Percentiles rank a stretch among this genome's conserved stretches.
These are phyloP conservation scores for Caranx ignobilis DNA, from an alignment of 2,113 vertebrate species.

Conservation along the genomic window DNA sequence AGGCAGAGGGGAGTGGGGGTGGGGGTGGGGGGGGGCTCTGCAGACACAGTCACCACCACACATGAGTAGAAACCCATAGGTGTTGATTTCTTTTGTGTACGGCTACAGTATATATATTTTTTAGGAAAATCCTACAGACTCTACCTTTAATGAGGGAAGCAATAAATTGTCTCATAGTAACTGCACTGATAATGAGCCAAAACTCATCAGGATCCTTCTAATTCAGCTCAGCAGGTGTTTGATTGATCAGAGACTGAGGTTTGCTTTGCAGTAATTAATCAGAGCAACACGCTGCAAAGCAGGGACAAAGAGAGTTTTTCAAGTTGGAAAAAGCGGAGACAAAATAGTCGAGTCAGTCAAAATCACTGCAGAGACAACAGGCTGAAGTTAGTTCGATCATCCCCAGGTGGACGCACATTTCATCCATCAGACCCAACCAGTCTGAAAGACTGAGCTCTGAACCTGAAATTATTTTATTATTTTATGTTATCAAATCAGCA, in stretches of 20 bases:
- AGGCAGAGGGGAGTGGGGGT: too few species aligned
- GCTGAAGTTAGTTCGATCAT: not conserved
- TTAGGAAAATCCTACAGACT: too few species aligned
- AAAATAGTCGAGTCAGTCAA: not conserved
- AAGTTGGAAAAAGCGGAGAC: not conserved
- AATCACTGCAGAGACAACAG: not conserved
- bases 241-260: not conserved
- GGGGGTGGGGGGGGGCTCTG: too few species aligned
- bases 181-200: not conserved
- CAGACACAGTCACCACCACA: too few species aligned
- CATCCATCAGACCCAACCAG: not conserved
- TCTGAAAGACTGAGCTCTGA: not conserved
- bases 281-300: not conserved
- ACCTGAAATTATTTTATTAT: not conserved
- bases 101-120: too few species aligned
- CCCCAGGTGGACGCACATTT: not conserved
- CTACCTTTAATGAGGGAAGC: not conserved
- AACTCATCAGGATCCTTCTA: not conserved
- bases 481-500: too few species aligned
- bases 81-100: too few species aligned
- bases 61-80: too few species aligned
- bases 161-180: not conserved
- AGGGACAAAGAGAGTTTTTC: not conserved
- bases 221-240: conserved; percentile 2
- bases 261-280: not conserved